Evolutionary conservation across 2,113 vertebrate species (phyloP), one percentile per base, ranked within the genome.

Genomic region (Notarius quadriscutis): DNA sequence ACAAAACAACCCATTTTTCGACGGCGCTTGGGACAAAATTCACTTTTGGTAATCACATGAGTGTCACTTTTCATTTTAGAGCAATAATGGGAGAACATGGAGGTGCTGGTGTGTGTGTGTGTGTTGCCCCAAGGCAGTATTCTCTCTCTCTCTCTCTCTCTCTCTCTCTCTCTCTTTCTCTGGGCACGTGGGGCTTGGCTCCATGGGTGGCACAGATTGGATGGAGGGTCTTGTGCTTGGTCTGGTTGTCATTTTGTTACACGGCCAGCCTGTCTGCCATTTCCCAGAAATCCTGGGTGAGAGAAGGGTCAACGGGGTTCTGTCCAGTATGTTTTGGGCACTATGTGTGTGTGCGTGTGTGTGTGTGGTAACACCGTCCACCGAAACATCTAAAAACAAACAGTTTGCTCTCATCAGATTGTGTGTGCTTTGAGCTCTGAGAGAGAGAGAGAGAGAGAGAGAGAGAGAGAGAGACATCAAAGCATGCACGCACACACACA

Each of bases 191-290:
- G 63, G 89, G 62, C 20, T 87, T 84, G 79, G 51, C 93, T 89
- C 89, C 93, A 82, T 94, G 94, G 94, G 94, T 95, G 94, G 94
- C 90, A 91, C 88, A 69, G 88, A 84, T 85, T 88, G 55, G 85
- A 88, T 87, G 86, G 83, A 84, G 86, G 79, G 63, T 62, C 86
- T 86, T 85, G 74, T 71, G 86, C 89, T 82, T 81, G 86, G 92
- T 94, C 94, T 95, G 95, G 93, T 93, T 93, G 89, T 95, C 92
- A 95, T 95, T 95, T 95, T 18, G 88, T 86, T 91, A 92, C 88
- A 86, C 86, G 93, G 91, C 90, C 87, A 88, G 87, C 85, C 87
- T 88, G 89, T 92, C 90, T 92, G 89, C 90, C 91, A 90, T 88
- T 85, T 82, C 89, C 89, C 91, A 92, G 91, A 91, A 93, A 93